These are phyloP conservation scores for Cryptus viduatorius DNA, from an alignment of 2,888 invertebrate species.

Conservation along the genomic window DNA sequence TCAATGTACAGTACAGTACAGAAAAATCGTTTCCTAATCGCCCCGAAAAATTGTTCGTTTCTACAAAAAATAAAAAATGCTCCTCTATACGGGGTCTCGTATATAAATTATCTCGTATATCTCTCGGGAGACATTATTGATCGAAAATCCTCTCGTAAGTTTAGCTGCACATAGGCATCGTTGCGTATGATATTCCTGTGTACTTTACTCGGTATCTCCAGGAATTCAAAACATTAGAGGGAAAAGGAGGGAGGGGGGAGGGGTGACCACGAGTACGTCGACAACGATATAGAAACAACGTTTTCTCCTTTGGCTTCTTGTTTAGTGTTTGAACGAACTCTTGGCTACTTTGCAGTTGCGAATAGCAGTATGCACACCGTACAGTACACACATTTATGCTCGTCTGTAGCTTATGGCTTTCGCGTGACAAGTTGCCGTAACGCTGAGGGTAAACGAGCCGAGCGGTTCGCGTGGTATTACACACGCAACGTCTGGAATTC, in stretches of 20 bases:
- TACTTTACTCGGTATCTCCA: slow-evolving; percentile 28
- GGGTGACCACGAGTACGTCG: slow-evolving; percentile 1
- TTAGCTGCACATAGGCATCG: background rate
- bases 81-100: background rate
- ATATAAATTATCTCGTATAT: background rate
- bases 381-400: slow-evolving; percentile 25
- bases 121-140: background rate
- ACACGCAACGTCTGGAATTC: slow-evolving; percentile 74
- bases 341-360: background rate
- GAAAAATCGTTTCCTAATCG: too few species aligned
- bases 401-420: slow-evolving; percentile 52
- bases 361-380: slow-evolving; percentile 20
- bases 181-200: slow-evolving; percentile 23
- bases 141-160: slow-evolving; percentile 29
- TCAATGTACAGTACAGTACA: too few species aligned
- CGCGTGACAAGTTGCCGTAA: slow-evolving; percentile 74
- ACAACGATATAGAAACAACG: slow-evolving; percentile 38
- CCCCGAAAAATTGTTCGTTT: too few species aligned
- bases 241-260: background rate
- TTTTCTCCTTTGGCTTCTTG: slow-evolving; percentile 11
- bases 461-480: slow-evolving; percentile 40
- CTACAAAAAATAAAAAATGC: background rate
- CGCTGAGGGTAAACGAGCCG: slow-evolving; percentile 72
- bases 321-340: slow-evolving; percentile 12
- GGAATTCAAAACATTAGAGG: slow-evolving; percentile 52